Evolutionary conservation across 2,888 invertebrate genomes (phyloP).

Genomic region (Cephalotes varians): DNA sequence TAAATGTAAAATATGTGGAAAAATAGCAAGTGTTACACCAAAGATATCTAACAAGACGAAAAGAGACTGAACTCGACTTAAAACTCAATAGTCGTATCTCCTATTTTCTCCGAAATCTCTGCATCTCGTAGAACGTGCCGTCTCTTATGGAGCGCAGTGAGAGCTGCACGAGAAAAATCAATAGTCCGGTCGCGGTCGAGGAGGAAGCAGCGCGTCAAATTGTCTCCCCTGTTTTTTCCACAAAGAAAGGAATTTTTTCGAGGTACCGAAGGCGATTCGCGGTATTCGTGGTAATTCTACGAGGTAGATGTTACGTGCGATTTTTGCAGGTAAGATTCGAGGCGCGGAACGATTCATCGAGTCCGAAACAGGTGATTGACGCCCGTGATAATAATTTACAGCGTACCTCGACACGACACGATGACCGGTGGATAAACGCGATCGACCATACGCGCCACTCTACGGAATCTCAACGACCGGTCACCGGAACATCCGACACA

Average conservation of each 20-base stretch:
- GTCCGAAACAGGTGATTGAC: background rate
- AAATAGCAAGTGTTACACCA: background rate
- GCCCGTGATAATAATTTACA: background rate
- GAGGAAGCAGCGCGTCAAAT: conserved; percentile 17
- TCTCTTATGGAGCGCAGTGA: conserved; percentile 4
- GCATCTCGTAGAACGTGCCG: conserved; percentile 19
- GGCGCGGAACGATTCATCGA: background rate
- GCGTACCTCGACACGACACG: background rate
- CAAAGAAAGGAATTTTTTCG: background rate
- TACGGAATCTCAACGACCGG: conserved; percentile 37
- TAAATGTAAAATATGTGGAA: background rate
- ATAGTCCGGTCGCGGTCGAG: conserved; percentile 39
- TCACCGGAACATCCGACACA: conserved; percentile 45
- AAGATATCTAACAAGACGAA: background rate
- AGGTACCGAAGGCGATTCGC: background rate
- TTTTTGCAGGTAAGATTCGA: background rate
- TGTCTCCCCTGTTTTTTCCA: conserved; percentile 3
- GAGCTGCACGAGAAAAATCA: conserved; percentile 42
- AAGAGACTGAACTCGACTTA: background rate
- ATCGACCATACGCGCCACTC: conserved; percentile 44
- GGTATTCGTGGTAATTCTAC: too few relatives aligned
- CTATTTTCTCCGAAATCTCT: conserved; percentile 12
- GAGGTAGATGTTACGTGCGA: background rate
- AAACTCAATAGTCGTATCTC: background rate
- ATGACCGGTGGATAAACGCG: conserved; percentile 16